Conservation (phyloP, 2,113 vertebrate species). For the Oncorhynchus keta region DNA sequence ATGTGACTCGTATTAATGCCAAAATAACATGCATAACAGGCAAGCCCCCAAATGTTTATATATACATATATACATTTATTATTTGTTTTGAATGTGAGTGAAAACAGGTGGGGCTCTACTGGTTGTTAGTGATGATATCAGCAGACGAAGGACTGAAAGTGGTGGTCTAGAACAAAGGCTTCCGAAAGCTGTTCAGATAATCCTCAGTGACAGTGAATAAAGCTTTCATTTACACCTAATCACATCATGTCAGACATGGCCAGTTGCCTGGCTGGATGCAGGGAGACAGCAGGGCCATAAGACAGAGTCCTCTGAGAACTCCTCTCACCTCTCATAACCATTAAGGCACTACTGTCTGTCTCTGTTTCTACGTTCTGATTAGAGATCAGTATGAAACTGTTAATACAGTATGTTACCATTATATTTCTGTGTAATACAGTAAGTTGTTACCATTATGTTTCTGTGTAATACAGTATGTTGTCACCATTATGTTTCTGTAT, state of each 20-base stretch:
- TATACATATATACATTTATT: no score
- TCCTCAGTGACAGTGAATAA: slow-evolving; percentile 70
- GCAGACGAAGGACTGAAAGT: neutral
- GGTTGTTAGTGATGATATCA: no score
- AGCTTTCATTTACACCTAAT: slow-evolving; percentile 82
- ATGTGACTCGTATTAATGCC: no score
- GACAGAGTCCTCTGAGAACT: slow-evolving; percentile 65
- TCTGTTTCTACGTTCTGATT: neutral
- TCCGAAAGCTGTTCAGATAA: slow-evolving; percentile 52
- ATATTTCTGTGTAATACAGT: no score
- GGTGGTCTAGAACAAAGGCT: slow-evolving; percentile 58
- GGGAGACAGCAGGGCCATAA: slow-evolving; percentile 55
- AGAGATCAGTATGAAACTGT: neutral
- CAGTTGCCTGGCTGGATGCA: slow-evolving; percentile 59
- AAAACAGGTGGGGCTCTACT: no score
- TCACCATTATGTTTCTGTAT: no score
- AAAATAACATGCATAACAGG: no score
- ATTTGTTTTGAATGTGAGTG: no score
- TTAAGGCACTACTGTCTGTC: slow-evolving; percentile 54
- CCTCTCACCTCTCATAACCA: slow-evolving; percentile 69
- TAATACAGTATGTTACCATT: no score
- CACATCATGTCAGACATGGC: slow-evolving; percentile 76
- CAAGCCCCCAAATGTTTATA: no score
- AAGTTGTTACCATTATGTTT: no score
- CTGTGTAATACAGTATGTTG: no score